A percentile compares a stretch with the other conserved stretches of the same genome.
Evolutionary conservation across 2,797 vertebrate genomes (phyloP).

Genomic region (Hydrocynus forskahlii): DNA sequence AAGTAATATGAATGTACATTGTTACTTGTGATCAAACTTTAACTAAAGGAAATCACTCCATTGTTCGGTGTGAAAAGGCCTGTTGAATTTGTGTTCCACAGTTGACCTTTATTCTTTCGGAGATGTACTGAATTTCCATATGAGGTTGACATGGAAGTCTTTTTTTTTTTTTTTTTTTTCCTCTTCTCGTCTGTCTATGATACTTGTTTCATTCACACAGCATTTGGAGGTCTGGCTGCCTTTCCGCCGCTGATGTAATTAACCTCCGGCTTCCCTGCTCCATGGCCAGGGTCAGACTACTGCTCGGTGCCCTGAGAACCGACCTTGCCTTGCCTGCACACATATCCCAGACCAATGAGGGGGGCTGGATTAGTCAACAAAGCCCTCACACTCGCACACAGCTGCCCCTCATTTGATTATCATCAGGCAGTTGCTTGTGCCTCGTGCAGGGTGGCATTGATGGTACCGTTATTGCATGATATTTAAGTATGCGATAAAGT

Average conservation of each 20-base stretch:
- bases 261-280: conserved; percentile 55
- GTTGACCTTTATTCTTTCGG: background rate
- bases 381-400: conserved; percentile 30
- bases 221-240: conserved; percentile 50
- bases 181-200: background rate
- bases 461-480: too few species aligned
- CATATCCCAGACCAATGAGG: conserved; percentile 5
- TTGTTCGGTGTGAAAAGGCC: background rate
- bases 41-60: too few species aligned
- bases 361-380: conserved; percentile 37
- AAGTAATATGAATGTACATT: too few species aligned
- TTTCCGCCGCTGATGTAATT: conserved; percentile 67
- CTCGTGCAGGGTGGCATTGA: background rate
- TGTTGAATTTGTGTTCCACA: background rate
- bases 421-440: background rate
- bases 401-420: conserved; percentile 52
- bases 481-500: too few species aligned
- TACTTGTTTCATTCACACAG: background rate
- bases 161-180: too few species aligned
- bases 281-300: conserved; percentile 34
- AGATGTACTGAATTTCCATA: background rate
- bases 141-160: background rate
- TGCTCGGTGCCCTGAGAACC: conserved; percentile 38
- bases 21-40: too few species aligned
- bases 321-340: conserved; percentile 8